phyloP scores from a whole-genome alignment of 1,140 invertebrate species.

The Heliconius nattereri region DNA sequence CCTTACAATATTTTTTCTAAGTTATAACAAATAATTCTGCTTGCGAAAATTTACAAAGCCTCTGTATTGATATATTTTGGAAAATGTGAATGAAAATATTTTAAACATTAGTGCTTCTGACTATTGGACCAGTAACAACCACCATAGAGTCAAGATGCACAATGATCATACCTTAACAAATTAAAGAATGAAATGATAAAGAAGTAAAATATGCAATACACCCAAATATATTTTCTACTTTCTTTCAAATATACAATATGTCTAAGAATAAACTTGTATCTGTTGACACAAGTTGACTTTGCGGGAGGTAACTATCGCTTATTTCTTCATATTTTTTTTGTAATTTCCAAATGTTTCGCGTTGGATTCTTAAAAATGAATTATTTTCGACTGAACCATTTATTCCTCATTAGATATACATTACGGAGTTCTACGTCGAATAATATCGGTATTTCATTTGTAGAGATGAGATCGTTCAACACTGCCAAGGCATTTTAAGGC shows the following conservation, averaged over 20 bases:
- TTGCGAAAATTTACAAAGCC: too few relatives aligned
- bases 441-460: slow-evolving; percentile 55
- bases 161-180: too few relatives aligned
- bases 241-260: not conserved
- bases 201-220: too few relatives aligned
- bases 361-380: slow-evolving; percentile 45
- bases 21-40: too few relatives aligned
- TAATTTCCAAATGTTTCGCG: slow-evolving; percentile 42
- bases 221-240: not conserved
- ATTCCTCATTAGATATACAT: slow-evolving; percentile 56
- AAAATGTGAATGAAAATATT: not conserved
- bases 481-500: slow-evolving; percentile 37
- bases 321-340: slow-evolving; percentile 33
- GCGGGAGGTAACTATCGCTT: slow-evolving; percentile 33
- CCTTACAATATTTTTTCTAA: too few relatives aligned
- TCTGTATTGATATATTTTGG: too few relatives aligned
- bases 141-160: too few relatives aligned
- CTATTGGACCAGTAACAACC: not conserved
- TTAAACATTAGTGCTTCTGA: not conserved
- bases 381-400: slow-evolving; percentile 48
- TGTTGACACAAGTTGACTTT: slow-evolving; percentile 35
- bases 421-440: slow-evolving; percentile 45
- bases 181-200: too few relatives aligned
- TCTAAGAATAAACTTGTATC: slow-evolving; percentile 26
- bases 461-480: slow-evolving; percentile 10